Evolutionary conservation across 1,140 invertebrate species (phyloP), one percentile per base, ranked within the genome.

Genomic region (Leptonema lineaticorne): DNA sequence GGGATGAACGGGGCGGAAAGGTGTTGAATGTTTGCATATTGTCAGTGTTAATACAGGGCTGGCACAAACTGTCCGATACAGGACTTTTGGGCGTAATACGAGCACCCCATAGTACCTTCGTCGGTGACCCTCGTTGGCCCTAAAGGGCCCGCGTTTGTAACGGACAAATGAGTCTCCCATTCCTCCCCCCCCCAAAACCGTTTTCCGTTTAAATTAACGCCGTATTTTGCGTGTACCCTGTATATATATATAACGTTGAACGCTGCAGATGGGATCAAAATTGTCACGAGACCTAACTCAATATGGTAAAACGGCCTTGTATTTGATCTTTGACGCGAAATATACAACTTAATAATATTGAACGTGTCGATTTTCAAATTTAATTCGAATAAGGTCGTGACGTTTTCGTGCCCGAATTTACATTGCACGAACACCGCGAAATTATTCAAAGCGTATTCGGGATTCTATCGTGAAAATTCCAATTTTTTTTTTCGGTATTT

Each of bases 171-270:
- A 41, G 22, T 11, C 56, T 28, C 56, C 56, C 24, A n/a, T 26
- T 3, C 2, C 16, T 27, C 41, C 41, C 9, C 41, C 59, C 24
- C 29, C 33, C 1, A 18, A 22, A 27, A 7, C 59, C 41, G 22
- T n/a, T n/a, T n/a, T n/a, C n/a, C n/a, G n/a, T n/a, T 45, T 45
- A 62, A 62, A 62, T 62, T 62, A 62, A 62, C 59, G 46, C 59
- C 33, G 33, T 62, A 37, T 45, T 62, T 62, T 46, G n/a, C n/a
- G n/a, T n/a, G 59, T 41, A 30, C 14, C 37, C 56, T 18, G 56
- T 30, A 45, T 37, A 18, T n/a, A n/a, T n/a, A n/a, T n/a, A n/a
- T n/a, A n/a, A n/a, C n/a, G n/a, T n/a, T n/a, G n/a, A 62, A 16
- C 41, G 41, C 33, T 22, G 46, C 59, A 37, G 59, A 41, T 37